Conservation (phyloP, 2,797 vertebrate genomes). For the Ciconia nigra region DNA sequence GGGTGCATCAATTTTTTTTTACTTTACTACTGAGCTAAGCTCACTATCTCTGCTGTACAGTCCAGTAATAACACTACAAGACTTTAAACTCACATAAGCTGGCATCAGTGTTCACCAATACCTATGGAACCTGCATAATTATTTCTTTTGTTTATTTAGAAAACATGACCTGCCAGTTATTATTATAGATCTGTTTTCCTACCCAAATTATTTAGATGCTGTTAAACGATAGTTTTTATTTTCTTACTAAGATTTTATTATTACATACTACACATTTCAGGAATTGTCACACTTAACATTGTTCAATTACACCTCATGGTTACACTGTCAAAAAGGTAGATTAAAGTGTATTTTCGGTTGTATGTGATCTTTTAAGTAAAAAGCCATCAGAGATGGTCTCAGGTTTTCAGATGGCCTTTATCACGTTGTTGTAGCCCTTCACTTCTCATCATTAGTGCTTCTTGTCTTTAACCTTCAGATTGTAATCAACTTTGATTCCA, state of each 20-base stretch:
- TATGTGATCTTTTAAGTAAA: not conserved
- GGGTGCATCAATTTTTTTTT: not conserved
- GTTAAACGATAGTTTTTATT: not conserved
- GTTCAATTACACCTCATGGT: not conserved
- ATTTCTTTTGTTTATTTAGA: not conserved
- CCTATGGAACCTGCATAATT: not conserved
- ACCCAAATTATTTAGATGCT: not conserved
- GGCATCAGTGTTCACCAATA: not conserved
- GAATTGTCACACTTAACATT: not conserved
- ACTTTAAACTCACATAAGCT: constrained; percentile 5
- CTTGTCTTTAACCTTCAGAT: not conserved
- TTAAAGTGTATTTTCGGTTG: not conserved
- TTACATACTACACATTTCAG: not conserved
- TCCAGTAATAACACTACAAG: not conserved
- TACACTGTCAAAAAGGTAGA: not conserved
- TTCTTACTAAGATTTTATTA: not conserved
- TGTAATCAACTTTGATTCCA: not conserved
- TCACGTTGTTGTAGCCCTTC: not conserved
- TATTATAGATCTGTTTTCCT: not conserved
- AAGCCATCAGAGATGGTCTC: not conserved
- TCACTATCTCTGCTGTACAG: not conserved
- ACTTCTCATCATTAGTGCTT: not conserved
- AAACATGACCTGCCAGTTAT: not conserved
- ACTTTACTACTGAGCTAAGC: not conserved
- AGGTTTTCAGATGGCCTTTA: not conserved